These are phyloP conservation scores for Lasioglossum vierecki DNA, from an alignment of 2,888 invertebrate species.

Conservation along the genomic window DNA sequence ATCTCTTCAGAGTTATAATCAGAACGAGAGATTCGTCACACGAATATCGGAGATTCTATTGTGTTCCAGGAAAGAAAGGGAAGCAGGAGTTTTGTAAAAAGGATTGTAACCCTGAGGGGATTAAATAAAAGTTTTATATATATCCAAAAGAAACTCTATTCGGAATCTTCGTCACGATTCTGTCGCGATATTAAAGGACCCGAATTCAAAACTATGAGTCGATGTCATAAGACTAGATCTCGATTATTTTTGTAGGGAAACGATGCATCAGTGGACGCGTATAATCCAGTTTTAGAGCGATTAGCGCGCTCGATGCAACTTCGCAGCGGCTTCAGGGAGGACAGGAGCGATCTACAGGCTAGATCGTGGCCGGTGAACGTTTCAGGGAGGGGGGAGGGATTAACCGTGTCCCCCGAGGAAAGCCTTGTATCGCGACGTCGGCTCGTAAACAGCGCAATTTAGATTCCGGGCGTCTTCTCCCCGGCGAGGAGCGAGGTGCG, in stretches of 20 bases:
- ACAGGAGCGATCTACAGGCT: not conserved
- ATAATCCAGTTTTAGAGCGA: not conserved
- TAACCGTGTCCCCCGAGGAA: slow-evolving; percentile 4
- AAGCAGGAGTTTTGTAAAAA: too few species aligned
- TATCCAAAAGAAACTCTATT: not conserved
- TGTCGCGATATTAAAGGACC: not conserved
- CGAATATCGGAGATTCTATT: not conserved
- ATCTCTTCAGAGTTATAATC: not conserved
- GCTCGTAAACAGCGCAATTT: slow-evolving; percentile 6
- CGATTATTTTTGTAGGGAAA: not conserved
- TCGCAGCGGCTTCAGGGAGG: not conserved
- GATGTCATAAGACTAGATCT: not conserved
- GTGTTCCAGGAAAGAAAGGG: not conserved
- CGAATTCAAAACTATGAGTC: not conserved
- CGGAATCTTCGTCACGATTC: not conserved
- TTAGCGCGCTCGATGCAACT: not conserved
- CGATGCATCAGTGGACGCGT: not conserved
- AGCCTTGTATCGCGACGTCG: slow-evolving; percentile 9
- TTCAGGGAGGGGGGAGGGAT: not conserved
- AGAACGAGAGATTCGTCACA: too few species aligned
- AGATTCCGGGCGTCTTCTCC: slow-evolving; percentile 12
- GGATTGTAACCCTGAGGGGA: too few species aligned
- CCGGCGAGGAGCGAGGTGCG: not conserved
- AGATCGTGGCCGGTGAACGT: not conserved
- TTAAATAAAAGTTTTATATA: too few species aligned